A percentile compares a stretch with the other conserved stretches of the same genome.
phyloP scores from a whole-genome alignment of 2,797 vertebrate species.

The Hozukius guyotensis region DNA sequence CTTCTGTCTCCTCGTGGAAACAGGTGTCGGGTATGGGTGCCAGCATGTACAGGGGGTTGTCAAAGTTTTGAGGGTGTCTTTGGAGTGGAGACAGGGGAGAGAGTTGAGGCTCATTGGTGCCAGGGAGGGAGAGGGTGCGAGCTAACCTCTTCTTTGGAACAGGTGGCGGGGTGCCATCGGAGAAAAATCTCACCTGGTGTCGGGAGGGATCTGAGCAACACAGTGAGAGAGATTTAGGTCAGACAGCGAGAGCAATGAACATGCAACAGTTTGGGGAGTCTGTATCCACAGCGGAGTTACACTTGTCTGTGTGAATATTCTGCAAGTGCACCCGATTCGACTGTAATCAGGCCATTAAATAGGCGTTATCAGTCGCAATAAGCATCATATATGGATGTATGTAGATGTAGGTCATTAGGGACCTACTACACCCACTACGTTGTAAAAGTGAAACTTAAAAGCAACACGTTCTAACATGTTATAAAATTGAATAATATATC shows the following conservation, averaged over 20 bases:
- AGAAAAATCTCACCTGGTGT: conserved; percentile 75
- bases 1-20: conserved; percentile 26
- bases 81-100: conserved; percentile 21
- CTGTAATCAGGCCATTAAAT: no score
- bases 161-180: conserved; percentile 76
- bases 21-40: conserved; percentile 8
- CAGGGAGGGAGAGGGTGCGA: conserved; percentile 77
- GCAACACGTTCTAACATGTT: no score
- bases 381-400: no score
- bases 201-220: conserved; percentile 45
- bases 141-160: conserved; percentile 78
- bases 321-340: not conserved
- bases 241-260: not conserved
- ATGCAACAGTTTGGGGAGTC: not conserved
- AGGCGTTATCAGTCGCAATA: no score
- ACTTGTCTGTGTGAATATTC: not conserved
- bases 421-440: no score
- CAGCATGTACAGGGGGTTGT: conserved; percentile 78
- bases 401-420: no score
- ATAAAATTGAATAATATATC: no score
- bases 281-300: not conserved
- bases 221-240: not conserved
- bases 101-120: not conserved
- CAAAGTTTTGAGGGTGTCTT: conserved; percentile 50
- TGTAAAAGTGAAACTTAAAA: no score